phyloP scores from a whole-genome alignment of 2,797 vertebrate genomes.

The Ibycter americanus region DNA sequence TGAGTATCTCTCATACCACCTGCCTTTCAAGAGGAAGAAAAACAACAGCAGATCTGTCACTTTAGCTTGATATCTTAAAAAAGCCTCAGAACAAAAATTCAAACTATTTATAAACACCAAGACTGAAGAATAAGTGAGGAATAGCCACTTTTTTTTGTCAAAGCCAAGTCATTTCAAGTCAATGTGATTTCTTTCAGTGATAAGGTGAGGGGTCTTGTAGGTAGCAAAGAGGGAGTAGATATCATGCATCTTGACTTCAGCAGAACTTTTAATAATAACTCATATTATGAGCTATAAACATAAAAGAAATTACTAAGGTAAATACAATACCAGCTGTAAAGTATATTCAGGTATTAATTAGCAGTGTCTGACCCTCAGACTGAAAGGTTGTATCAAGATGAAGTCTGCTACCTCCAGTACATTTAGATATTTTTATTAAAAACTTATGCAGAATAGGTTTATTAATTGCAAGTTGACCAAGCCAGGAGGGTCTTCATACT shows the following conservation, averaged over 20 bases:
- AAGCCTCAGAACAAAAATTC: not conserved
- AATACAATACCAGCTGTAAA: not conserved
- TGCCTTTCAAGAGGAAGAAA: not conserved
- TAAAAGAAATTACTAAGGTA: not conserved
- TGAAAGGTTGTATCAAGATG: not conserved
- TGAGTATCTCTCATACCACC: not conserved
- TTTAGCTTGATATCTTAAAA: not conserved
- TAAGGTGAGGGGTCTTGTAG: not conserved
- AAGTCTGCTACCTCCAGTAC: not conserved
- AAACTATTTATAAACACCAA: not conserved
- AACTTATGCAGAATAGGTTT: not conserved
- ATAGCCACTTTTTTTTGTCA: not conserved
- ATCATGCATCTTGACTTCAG: not conserved
- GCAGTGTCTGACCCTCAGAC: not conserved
- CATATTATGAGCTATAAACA: not conserved
- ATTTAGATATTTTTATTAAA: not conserved
- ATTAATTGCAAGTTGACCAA: not conserved
- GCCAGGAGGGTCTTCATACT: not conserved
- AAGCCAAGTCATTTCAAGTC: not conserved
- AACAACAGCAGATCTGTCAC: not conserved
- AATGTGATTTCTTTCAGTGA: not conserved
- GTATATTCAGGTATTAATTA: not conserved
- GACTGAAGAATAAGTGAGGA: not conserved
- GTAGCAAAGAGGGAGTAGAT: not conserved
- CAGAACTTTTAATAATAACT: not conserved